phyloP scores from a whole-genome alignment of 2,888 invertebrate genomes.

The Villa cingulata region DNA sequence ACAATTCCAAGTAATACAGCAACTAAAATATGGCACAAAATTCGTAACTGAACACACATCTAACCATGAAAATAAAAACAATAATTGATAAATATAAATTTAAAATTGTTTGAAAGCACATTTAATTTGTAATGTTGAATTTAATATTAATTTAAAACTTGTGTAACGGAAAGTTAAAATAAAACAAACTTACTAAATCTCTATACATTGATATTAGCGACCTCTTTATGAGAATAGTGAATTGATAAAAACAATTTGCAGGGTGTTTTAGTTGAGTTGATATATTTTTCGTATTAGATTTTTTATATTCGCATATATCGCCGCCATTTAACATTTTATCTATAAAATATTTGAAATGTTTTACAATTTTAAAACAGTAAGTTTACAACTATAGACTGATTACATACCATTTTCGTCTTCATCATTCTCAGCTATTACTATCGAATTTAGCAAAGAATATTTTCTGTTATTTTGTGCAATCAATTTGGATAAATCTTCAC shows the following conservation, averaged over 20 bases:
- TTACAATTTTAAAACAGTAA: background rate
- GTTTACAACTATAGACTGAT: no score
- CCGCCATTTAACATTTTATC: background rate
- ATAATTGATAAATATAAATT: no score
- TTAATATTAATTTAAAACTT: background rate
- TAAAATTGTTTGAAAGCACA: background rate
- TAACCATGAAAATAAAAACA: conserved; percentile 10
- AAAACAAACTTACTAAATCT: conserved; percentile 30
- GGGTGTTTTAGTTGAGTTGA: conserved; percentile 21
- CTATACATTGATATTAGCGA: conserved; percentile 33
- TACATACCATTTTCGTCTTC: background rate
- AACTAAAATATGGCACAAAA: conserved; percentile 64
- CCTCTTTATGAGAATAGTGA: conserved; percentile 38
- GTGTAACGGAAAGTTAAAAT: no score
- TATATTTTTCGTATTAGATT: background rate
- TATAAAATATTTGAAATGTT: background rate
- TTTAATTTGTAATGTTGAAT: background rate
- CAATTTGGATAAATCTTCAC: conserved; percentile 31
- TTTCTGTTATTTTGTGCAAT: conserved; percentile 4
- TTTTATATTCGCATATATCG: background rate
- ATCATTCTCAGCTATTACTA: background rate
- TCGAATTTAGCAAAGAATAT: background rate
- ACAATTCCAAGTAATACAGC: conserved; percentile 69
- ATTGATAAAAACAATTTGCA: conserved; percentile 32
- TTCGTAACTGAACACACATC: conserved; percentile 43